phyloP scores from a whole-genome alignment of 2,888 invertebrate species.

The Gonocerus acuteangulatus region DNA sequence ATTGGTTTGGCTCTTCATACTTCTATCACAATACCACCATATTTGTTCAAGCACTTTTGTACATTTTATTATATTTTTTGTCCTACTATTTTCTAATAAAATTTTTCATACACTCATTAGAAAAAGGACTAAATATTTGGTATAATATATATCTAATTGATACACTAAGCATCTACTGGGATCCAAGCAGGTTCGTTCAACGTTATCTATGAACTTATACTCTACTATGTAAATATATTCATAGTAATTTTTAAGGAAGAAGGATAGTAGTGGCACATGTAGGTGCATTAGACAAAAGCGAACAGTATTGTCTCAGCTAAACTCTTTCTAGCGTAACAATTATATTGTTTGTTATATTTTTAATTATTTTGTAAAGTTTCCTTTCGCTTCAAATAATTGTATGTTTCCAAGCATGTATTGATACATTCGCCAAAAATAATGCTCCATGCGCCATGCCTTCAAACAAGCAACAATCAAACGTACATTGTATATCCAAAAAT shows the following conservation, averaged over 20 bases:
- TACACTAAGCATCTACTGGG: background rate
- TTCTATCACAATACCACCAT: no score
- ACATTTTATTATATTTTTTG: no score
- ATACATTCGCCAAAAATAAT: constrained; percentile 7
- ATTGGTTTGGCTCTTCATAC: no score
- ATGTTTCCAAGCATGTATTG: constrained; percentile 9
- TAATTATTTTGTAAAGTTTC: background rate
- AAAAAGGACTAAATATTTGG: no score
- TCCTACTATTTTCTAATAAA: no score
- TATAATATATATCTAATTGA: no score
- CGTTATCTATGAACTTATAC: background rate
- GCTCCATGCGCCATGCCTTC: constrained; percentile 21
- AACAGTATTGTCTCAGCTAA: background rate
- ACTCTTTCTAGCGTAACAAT: no score
- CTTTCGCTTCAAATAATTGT: background rate
- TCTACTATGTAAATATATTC: background rate
- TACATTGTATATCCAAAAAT: constrained; percentile 11
- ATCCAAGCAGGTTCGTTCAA: background rate
- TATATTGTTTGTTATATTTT: no score
- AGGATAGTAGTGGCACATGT: constrained; percentile 33
- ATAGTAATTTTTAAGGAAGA: constrained; percentile 12
- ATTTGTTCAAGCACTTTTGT: no score
- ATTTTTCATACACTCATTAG: no score
- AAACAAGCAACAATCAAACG: constrained; percentile 27
- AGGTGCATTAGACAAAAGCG: constrained; percentile 28